phyloP scores from a whole-genome alignment of 2,888 invertebrate genomes.

The Pheosia tremula region DNA sequence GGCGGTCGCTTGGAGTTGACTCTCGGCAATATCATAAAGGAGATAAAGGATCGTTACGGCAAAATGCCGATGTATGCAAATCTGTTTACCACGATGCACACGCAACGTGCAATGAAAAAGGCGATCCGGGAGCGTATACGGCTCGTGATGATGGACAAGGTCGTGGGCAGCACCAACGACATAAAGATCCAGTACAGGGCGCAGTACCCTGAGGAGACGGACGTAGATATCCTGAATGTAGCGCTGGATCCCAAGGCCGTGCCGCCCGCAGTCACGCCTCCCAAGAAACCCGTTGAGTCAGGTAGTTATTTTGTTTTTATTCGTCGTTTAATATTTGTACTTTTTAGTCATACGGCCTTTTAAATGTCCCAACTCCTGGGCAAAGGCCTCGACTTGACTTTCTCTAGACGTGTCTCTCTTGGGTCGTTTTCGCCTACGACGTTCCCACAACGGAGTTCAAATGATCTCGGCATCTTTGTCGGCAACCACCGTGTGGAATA shows the following conservation, averaged over 20 bases:
- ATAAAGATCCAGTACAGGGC: slow-evolving; percentile 56
- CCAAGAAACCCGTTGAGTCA: neutral
- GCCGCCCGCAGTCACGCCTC: neutral
- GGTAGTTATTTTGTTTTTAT: neutral
- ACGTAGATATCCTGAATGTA: slow-evolving; percentile 53
- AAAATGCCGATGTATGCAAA: slow-evolving; percentile 15
- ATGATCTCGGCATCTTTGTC: too few relatives aligned
- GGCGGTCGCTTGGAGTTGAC: slow-evolving; percentile 69
- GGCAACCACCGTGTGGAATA: too few relatives aligned
- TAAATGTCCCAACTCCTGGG: too few relatives aligned
- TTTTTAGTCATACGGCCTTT: neutral
- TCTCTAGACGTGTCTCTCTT: too few relatives aligned
- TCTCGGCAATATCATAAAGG: slow-evolving; percentile 62
- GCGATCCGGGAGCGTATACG: slow-evolving; percentile 63
- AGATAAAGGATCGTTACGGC: slow-evolving; percentile 43
- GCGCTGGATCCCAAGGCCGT: slow-evolving; percentile 41
- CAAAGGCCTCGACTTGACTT: too few relatives aligned
- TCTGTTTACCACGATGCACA: slow-evolving; percentile 24
- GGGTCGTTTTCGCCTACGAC: too few relatives aligned
- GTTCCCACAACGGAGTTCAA: too few relatives aligned
- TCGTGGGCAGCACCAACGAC: slow-evolving; percentile 44
- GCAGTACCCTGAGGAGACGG: slow-evolving; percentile 51
- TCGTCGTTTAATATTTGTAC: neutral
- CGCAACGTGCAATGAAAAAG: slow-evolving; percentile 57
- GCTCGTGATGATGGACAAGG: slow-evolving; percentile 56